Evolutionary conservation across 23 tunicate species (phyloP), one percentile per base, ranked within the genome.

Genomic region (Corella eumyota): DNA sequence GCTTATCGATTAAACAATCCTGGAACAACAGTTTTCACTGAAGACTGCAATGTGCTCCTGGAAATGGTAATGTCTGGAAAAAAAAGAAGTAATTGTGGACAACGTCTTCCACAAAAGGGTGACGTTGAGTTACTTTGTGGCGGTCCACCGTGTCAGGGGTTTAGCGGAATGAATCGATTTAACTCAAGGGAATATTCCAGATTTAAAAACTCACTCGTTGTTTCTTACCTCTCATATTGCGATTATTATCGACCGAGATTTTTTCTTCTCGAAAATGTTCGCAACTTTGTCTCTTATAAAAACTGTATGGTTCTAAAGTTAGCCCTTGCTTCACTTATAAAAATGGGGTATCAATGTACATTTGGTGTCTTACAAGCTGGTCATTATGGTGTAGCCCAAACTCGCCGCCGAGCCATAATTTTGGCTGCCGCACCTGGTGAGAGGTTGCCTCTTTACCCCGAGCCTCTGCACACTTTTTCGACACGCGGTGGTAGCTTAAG

Each of bases 131-230:
- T 88, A 3, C 49, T 88, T 4, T 88, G 96, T 49, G 95, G 95
- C 17, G 95, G 95, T 3, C 95, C 95, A 22, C 96, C 96, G 9
- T 88, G 96, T 31, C 96, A 88, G 45, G 96, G 96, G n/a, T 88
- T 88, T 45, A 88, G 96, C 47, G 88, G 96, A 37, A 88, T 88
- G 88, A 88, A 88, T 48, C 37, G 96, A 6, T 88, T 88, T 76
- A 88, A 75, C 36, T 73, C 87, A 25, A 70, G 88, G 40, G 88
- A 88, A 54, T 74, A 78, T 68, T 88, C 96, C 1, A 45, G 81
- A 20, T 78, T 78, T 51, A 88, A 88, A 49, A 88, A 88, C 72
- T 73, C 81, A 1, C 73, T 88, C 1, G 81, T 88, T 6, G 88
- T 78, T 22, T 73, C 81, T 15, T 88, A 76, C 54, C 69, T 85